Evolutionary conservation across 2,888 invertebrate species (phyloP).

Genomic region (Sthenelais limicola): DNA sequence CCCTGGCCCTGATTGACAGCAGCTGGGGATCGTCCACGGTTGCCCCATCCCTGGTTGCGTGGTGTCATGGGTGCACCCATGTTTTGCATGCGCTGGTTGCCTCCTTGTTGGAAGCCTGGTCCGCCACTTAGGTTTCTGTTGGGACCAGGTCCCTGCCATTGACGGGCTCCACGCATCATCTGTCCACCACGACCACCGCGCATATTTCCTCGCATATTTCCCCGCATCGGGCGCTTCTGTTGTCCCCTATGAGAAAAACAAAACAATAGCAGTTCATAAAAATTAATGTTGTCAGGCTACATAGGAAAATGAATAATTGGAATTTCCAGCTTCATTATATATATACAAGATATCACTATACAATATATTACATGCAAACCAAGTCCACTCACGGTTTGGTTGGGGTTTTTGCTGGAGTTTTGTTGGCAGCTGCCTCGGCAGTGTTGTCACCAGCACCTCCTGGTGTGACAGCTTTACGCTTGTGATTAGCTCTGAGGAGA

Average conservation of each 20-base stretch:
- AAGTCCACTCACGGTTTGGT: slow-evolving; percentile 15
- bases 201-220: neutral
- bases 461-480: neutral
- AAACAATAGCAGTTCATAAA: too few species aligned
- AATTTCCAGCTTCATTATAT: too few species aligned
- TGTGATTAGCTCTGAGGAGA: slow-evolving; percentile 21
- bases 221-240: too few species aligned
- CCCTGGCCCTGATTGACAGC: neutral
- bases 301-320: too few species aligned
- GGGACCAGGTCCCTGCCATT: neutral
- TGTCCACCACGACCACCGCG: slow-evolving; percentile 3
- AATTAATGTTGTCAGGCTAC: too few species aligned
- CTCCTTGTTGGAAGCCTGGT: slow-evolving; percentile 22
- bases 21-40: neutral
- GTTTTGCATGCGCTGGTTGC: neutral
- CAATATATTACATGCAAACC: neutral
- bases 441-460: neutral
- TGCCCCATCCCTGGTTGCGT: slow-evolving; percentile 6
- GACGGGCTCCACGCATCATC: neutral
- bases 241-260: too few species aligned
- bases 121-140: slow-evolving; percentile 12
- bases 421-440: neutral
- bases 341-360: too few species aligned
- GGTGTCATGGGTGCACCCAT: slow-evolving; percentile 7
- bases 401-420: slow-evolving; percentile 16